phyloP scores from a whole-genome alignment of 2,888 invertebrate genomes.

The Cantharis nigra region DNA sequence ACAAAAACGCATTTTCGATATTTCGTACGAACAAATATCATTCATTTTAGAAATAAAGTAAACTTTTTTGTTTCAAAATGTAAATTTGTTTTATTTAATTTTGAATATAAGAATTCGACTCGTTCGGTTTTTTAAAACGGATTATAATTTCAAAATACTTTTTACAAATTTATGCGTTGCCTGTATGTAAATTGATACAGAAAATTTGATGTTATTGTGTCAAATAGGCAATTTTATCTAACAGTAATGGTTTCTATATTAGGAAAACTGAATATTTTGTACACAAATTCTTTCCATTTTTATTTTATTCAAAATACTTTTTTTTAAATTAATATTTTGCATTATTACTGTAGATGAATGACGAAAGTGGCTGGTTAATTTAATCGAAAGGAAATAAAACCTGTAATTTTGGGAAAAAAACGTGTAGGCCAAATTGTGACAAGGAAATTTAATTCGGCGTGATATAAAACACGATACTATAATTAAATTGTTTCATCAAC shows the following conservation, averaged over 20 bases:
- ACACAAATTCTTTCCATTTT: not conserved
- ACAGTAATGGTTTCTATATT: not conserved
- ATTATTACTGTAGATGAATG: not conserved
- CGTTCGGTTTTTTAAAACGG: not conserved
- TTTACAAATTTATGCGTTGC: not conserved
- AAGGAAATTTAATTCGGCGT: constrained; percentile 1
- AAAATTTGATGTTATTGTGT: not conserved
- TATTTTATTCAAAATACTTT: not conserved
- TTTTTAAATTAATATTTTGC: not conserved
- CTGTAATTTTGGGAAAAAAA: not conserved
- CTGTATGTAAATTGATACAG: not conserved
- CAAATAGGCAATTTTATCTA: not conserved
- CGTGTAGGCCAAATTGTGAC: not conserved
- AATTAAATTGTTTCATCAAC: constrained; percentile 4
- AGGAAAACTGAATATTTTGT: not conserved
- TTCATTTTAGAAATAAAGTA: not conserved
- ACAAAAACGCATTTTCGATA: not conserved
- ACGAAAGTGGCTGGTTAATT: not conserved
- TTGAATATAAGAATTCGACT: not conserved
- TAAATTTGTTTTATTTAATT: not conserved
- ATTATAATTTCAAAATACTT: not conserved
- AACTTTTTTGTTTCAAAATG: not conserved
- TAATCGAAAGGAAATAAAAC: not conserved
- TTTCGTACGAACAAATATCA: not conserved
- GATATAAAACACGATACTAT: constrained; percentile 2